A percentile compares a stretch with the other conserved stretches of the same genome.
These are phyloP conservation scores for Kryptolebias marmoratus DNA, from an alignment of 2,113 vertebrate species.

Conservation along the genomic window DNA sequence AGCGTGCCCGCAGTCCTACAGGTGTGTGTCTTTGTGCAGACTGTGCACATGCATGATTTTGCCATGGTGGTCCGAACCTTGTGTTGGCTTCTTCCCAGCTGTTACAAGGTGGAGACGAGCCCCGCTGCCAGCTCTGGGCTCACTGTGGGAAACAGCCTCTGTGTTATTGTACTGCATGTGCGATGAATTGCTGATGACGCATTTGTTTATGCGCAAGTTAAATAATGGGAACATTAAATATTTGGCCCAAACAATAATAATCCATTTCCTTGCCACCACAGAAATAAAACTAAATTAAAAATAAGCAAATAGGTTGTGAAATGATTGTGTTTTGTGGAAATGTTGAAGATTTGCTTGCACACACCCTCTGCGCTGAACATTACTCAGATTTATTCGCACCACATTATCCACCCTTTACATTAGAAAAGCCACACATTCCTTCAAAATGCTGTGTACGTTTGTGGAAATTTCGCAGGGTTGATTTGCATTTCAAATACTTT, in stretches of 20 bases:
- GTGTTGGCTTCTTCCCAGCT: constrained; percentile 58
- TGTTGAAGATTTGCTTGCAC: constrained; percentile 66
- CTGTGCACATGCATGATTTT: background rate
- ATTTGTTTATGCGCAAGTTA: constrained; percentile 79
- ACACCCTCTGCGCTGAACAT: constrained; percentile 63
- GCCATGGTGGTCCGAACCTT: constrained; percentile 63
- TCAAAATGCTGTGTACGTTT: constrained; percentile 23
- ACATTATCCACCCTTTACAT: constrained; percentile 39
- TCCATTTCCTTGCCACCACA: constrained; percentile 72
- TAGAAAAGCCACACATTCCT: constrained; percentile 29
- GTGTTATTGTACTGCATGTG: constrained; percentile 77
- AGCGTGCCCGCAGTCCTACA: constrained; percentile 7
- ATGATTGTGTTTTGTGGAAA: constrained; percentile 57
- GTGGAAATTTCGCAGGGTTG: constrained; percentile 29
- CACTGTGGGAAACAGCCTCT: constrained; percentile 79
- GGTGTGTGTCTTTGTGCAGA: background rate
- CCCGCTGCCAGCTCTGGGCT: constrained; percentile 60
- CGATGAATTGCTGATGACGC: constrained; percentile 76
- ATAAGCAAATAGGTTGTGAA: constrained; percentile 71
- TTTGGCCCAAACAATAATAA: constrained; percentile 82
- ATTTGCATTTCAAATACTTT: constrained; percentile 12
- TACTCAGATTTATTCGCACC: constrained; percentile 57
- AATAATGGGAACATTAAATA: constrained; percentile 86
- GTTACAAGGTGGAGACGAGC: constrained; percentile 43
- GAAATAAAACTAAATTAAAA: constrained; percentile 68